Conservation (phyloP, 2,113 vertebrate genomes). For the Pomatostomus ruficeps region DNA sequence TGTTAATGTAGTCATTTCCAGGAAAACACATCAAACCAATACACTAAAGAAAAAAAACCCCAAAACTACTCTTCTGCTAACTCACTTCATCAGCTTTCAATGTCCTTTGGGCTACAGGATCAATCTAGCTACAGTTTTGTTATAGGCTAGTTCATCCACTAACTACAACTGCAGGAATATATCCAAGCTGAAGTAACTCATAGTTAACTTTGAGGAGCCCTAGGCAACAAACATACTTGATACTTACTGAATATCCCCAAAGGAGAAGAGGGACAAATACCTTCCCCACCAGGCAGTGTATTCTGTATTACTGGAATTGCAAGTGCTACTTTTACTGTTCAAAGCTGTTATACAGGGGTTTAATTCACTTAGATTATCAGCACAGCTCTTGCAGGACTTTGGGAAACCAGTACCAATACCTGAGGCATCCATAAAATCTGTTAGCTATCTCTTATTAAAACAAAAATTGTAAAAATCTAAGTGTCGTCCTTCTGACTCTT, state of each 20-base stretch:
- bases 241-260: not conserved
- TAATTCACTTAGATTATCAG: not conserved
- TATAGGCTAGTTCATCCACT: not conserved
- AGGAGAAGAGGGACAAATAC: not conserved
- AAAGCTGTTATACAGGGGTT: not conserved
- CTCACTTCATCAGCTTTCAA: not conserved
- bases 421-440: not conserved
- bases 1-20: not conserved
- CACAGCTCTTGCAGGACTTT: not conserved
- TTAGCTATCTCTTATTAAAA: not conserved
- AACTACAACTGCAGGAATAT: not conserved
- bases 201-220: not conserved
- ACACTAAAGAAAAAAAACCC: not conserved
- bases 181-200: not conserved
- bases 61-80: not conserved
- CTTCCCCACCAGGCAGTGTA: not conserved
- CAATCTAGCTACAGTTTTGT: not conserved
- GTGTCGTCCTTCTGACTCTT: not conserved
- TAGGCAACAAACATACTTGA: not conserved
- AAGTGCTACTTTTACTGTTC: not conserved
- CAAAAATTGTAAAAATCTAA: not conserved
- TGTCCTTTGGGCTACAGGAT: not conserved
- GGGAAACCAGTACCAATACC: not conserved
- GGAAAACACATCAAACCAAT: not conserved
- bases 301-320: not conserved